These are phyloP conservation scores for Agrochola lota DNA, from an alignment of 2,888 invertebrate genomes.

Conservation along the genomic window DNA sequence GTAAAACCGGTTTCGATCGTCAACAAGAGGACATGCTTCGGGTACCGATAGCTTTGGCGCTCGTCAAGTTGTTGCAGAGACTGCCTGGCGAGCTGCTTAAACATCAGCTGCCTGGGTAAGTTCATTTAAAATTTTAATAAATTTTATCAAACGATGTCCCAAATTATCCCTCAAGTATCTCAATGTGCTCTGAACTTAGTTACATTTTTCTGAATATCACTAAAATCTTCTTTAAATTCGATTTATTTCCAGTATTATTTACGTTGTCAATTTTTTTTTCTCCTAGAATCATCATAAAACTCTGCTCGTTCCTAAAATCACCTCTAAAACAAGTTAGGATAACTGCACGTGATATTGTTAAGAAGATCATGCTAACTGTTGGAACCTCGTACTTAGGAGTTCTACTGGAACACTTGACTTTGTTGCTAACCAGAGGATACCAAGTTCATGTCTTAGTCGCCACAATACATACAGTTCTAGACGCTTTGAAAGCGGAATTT, in stretches of 20 bases:
- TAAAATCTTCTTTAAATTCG: background rate
- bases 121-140: conserved; percentile 30
- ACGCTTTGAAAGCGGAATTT: conserved; percentile 93
- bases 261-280: background rate
- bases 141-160: background rate
- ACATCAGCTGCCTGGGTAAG: conserved; percentile 95
- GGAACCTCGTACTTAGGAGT: conserved; percentile 95
- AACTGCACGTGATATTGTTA: conserved; percentile 96
- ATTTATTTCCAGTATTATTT: background rate
- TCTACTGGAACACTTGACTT: conserved; percentile 95
- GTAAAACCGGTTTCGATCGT: conserved; percentile 92
- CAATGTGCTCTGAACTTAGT: background rate
- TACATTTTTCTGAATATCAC: background rate
- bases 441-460: conserved; percentile 98
- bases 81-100: conserved; percentile 94
- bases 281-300: conserved; percentile 95
- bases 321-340: conserved; percentile 96
- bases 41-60: conserved; percentile 97
- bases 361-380: conserved; percentile 96
- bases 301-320: conserved; percentile 97
- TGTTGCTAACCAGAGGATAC: conserved; percentile 96
- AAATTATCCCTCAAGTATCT: background rate
- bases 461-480: conserved; percentile 96
- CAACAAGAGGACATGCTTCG: conserved; percentile 97
- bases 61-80: conserved; percentile 97